A percentile compares a stretch with the other conserved stretches of the same genome.
Conservation (phyloP, 2,113 vertebrate species). For the Nestor notabilis region DNA sequence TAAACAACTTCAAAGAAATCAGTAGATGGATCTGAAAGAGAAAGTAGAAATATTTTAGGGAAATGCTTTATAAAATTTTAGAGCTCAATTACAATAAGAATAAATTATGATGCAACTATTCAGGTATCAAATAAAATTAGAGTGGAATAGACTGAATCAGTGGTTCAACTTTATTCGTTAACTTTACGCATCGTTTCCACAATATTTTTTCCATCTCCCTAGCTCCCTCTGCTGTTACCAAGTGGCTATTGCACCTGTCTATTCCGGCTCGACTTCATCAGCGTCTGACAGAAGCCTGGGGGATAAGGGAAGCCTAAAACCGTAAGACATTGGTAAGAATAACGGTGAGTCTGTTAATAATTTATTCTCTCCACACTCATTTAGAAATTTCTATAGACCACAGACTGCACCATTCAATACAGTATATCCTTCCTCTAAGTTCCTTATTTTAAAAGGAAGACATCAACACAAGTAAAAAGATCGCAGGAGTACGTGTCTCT, state of each 20-base stretch:
- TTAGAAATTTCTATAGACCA: not conserved
- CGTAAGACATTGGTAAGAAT: not conserved
- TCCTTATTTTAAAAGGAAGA: not conserved
- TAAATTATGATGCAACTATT: not conserved
- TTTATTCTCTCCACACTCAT: not conserved
- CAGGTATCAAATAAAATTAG: not conserved
- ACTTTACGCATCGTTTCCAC: not conserved
- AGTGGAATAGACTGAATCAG: not conserved
- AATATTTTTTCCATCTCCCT: not conserved
- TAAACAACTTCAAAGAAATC: not conserved
- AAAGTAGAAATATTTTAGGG: not conserved
- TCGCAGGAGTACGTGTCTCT: not conserved
- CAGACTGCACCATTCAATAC: not conserved
- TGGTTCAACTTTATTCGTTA: not conserved
- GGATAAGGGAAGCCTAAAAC: not conserved
- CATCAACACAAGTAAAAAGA: not conserved
- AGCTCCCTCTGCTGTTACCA: not conserved
- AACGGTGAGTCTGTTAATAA: not conserved
- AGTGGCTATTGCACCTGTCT: not conserved
- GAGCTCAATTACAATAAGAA: not conserved
- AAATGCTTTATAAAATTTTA: not conserved
- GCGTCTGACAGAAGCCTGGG: not conserved
- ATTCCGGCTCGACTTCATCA: accelerated
- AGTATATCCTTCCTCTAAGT: not conserved
- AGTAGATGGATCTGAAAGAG: not conserved